Percentiles rank a stretch among this genome's conserved stretches.
Evolutionary conservation across 30 jellyfish, hydroid and myxozoan genomes (phyloP).

Genomic region (Chrysaora quinquecirrha): DNA sequence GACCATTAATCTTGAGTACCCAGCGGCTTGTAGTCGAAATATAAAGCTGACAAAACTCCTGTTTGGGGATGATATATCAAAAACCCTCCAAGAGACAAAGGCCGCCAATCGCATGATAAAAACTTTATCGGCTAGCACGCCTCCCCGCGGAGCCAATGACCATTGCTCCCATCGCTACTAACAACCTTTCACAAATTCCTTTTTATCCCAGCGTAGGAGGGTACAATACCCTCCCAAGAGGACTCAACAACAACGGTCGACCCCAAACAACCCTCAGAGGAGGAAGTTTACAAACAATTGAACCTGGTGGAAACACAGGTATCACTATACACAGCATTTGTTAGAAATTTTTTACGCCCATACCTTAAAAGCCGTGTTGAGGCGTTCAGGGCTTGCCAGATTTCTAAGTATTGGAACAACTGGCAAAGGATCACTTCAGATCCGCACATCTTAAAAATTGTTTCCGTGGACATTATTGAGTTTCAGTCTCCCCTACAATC

Average conservation of each 20-base stretch:
- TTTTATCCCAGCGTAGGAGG: constrained; percentile 38
- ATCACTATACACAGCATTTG: not conserved
- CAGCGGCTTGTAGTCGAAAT: constrained; percentile 22
- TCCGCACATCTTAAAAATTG: too few species aligned
- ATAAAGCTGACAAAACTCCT: constrained; percentile 7
- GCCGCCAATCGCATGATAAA: not conserved
- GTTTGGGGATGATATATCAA: constrained; percentile 37
- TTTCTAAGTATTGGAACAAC: not conserved
- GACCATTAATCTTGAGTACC: constrained; percentile 1
- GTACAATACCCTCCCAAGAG: not conserved
- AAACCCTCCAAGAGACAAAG: too few species aligned
- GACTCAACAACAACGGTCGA: too few species aligned
- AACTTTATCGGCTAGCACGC: not conserved
- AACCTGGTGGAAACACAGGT: too few species aligned
- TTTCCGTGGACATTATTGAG: too few species aligned
- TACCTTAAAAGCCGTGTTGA: constrained; percentile 4
- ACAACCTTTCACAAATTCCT: not conserved
- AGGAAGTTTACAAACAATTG: constrained; percentile 17
- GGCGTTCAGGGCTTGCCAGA: constrained; percentile 15
- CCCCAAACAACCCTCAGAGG: constrained; percentile 3
- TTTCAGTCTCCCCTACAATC: too few species aligned
- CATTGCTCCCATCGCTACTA: not conserved
- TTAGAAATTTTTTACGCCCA: not conserved
- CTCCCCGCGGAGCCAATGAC: too few species aligned
- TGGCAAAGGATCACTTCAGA: too few species aligned